Base-by-base conservation (phyloP, 2,888 invertebrate genomes). In the Heliconius cydno region DNA sequence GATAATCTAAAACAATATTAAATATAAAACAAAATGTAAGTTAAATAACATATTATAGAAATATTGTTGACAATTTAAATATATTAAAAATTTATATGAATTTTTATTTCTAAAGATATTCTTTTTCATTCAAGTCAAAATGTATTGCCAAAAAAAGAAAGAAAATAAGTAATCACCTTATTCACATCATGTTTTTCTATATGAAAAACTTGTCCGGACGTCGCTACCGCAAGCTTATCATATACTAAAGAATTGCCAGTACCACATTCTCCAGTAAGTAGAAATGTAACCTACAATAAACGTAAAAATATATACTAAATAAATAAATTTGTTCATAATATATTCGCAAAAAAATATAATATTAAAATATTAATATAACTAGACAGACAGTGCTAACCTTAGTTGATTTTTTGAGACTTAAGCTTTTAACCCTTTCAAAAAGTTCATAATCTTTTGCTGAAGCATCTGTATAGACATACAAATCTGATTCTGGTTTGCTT, bases 391-490 rank as follows among this genome's bases (percentile, higher is more conserved):
- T 28, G 41, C 78, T 71, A 60, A 79, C 81, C 74, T 91, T 90
- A 78, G 85, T 86, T 19, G 87, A 86, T 81, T 90, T 90, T 41
- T 84, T 87, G 2, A 84, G 84, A 0, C 91, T 88, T 2, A 90
- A 82, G 46, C 84, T 88, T 80, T 88, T 87, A 3, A 92, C 86
- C 46, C 80, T 78, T 6, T 88, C 86, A 72, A 84, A 86, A 30
- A 80, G 79, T 0, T 3, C 0, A 10, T 84, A 76, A 75, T 93
- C 93, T 34, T 87, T 86, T 1, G 93, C 90, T 0, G 90, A 85
- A 0, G 92, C 93, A 76, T 94, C 93, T 13, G 93, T 93, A n/a
- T 91, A 91, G 0, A 93, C 90, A 77, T 91, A 93, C 0, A 94
- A 52, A 6, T 86, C 86, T 0, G 94, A 93, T 0, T 86, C 84